Conservation (phyloP, 2,888 invertebrate species). For the Hirtodrosophila trivittata region DNA sequence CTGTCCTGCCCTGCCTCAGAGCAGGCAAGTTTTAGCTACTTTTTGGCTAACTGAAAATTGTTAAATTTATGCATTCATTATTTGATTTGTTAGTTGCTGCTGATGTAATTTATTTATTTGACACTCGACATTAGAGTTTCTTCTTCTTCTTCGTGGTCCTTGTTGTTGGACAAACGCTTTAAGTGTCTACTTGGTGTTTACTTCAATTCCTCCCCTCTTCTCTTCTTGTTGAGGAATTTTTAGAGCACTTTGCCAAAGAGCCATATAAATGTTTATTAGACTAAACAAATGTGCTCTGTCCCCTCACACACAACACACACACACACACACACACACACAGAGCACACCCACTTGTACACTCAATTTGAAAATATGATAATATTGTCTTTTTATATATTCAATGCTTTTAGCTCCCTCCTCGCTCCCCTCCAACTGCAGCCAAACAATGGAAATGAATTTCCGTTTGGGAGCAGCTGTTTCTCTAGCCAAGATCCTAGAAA, state of each 20-base stretch:
- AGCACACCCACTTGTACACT: conserved; percentile 59
- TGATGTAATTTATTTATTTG: conserved; percentile 68
- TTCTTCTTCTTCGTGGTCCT: neutral
- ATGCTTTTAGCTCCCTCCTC: conserved; percentile 60
- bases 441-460: conserved; percentile 55
- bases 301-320: conserved; percentile 4
- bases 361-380: conserved; percentile 79
- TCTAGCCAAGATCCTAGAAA: conserved; percentile 37
- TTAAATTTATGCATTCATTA: conserved; percentile 74
- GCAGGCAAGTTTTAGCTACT: conserved; percentile 53
- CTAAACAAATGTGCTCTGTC: conserved; percentile 60
- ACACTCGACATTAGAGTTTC: conserved; percentile 36
- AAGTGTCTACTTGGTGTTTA: conserved; percentile 22
- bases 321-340: conserved; percentile 3
- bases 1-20: neutral
- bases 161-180: conserved; percentile 6
- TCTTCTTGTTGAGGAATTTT: neutral
- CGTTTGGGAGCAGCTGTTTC: conserved; percentile 41
- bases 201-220: neutral
- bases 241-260: conserved; percentile 62
- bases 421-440: conserved; percentile 15
- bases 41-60: conserved; percentile 73
- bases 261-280: conserved; percentile 75
- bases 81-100: conserved; percentile 70
- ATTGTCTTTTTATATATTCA: conserved; percentile 70